These are phyloP conservation scores for Thomomys bottae DNA, from an alignment of 2,113 vertebrate genomes.

Conservation along the genomic window DNA sequence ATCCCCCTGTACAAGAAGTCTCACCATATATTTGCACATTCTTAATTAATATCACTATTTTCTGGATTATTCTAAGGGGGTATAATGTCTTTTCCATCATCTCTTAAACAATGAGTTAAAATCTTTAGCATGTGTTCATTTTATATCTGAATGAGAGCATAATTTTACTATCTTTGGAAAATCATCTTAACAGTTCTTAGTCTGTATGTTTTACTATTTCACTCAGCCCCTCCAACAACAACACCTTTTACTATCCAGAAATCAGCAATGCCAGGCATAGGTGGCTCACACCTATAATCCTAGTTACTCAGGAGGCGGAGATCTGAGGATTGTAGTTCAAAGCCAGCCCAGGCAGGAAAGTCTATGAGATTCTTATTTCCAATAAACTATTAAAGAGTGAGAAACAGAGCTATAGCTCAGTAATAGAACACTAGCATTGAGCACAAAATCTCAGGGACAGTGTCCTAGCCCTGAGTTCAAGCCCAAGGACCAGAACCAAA, in stretches of 20 bases:
- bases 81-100: background rate
- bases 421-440: no score
- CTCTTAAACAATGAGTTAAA: constrained; percentile 17
- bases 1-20: background rate
- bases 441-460: no score
- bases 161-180: background rate
- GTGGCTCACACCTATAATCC: no score
- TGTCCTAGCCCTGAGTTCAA: no score
- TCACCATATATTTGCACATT: background rate
- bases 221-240: background rate
- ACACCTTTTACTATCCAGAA: background rate
- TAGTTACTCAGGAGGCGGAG: no score
- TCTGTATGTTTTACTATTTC: background rate
- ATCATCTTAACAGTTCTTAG: background rate
- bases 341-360: no score
- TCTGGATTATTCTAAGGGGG: background rate
- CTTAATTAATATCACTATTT: background rate
- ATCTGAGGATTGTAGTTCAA: no score
- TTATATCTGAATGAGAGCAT: background rate
- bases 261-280: background rate
- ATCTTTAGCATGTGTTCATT: background rate
- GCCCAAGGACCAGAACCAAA: no score
- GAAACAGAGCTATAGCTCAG: no score
- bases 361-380: no score
- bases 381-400: no score